Base-by-base conservation (phyloP, 2,888 invertebrate genomes). In the Molorchus minor region DNA sequence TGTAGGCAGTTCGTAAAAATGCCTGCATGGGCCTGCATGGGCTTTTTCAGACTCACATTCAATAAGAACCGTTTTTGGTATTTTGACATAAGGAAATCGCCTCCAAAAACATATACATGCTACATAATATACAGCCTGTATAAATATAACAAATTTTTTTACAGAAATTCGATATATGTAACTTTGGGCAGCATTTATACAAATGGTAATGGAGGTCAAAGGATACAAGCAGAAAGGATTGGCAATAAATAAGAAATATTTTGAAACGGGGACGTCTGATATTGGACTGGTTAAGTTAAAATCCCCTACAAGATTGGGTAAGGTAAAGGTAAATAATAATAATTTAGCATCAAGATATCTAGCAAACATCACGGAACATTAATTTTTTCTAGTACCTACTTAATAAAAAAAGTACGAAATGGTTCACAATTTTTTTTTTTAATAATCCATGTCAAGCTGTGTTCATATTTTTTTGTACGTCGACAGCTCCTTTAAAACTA, bases 181-280 rank as follows among this genome's bases (percentile, higher is more conserved):
- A 75, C 77, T 3, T 38, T 79, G 19, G 80, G 80, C 17, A 79
- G 77, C 58, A 65, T 79, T 15, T 76, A 72, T 29, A 71, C 75
- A 13, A 75, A 65, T 51, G 75, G 76, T 2, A 70, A 62, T 56
- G 74, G 73, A 8, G 79, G 74, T n/a, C 77, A 78, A 67, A 68
- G 75, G 40, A 62, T 77, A 20, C 57, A 69, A 41, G 75, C 71
- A 1, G 68, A 71, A 47, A 65, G n/a, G 61, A 51, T 49, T 76
- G 17, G 68, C 65, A 8, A 77, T 79, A n/a, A 78, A 80, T 57
- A 71, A 73, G n/a, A 65, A 69, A 16, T 80, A 79, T 61, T 70
- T 78, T 38, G 68, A 65, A 53, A 72, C 71, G 3, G 73, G 69
- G 3, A 70, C 70, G 3, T 62, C 68, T 16, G 80, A 80, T 59